These are phyloP conservation scores for Zygogramma bicolorata DNA, from an alignment of 2,888 invertebrate genomes.

Conservation along the genomic window DNA sequence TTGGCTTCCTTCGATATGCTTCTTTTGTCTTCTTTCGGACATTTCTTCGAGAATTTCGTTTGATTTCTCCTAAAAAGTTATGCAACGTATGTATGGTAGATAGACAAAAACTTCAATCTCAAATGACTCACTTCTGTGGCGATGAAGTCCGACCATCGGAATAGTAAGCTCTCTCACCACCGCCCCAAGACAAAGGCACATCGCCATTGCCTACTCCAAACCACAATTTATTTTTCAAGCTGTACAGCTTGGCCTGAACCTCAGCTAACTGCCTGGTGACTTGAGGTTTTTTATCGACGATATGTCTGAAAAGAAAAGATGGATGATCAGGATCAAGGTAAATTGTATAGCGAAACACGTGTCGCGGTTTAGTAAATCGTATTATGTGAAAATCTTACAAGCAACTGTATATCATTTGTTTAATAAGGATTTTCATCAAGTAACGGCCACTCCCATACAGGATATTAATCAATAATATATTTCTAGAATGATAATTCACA, in stretches of 20 bases:
- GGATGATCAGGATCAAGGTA: too few species aligned
- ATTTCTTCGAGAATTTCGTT: conserved; percentile 47
- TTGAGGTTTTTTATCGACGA: conserved; percentile 60
- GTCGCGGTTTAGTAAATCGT: too few species aligned
- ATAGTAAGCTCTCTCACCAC: conserved; percentile 38
- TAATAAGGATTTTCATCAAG: too few species aligned
- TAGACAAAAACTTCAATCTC: too few species aligned
- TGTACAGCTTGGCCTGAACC: conserved; percentile 76
- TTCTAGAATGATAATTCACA: too few species aligned
- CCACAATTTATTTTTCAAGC: conserved; percentile 82
- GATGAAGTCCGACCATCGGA: conserved; percentile 34
- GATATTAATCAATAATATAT: too few species aligned
- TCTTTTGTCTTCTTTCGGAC: conserved; percentile 47
- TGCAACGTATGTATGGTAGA: too few species aligned
- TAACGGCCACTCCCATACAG: too few species aligned
- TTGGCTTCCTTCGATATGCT: conserved; percentile 48
- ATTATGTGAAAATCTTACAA: too few species aligned
- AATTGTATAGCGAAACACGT: too few species aligned
- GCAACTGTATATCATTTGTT: too few species aligned
- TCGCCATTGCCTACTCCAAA: conserved; percentile 70
- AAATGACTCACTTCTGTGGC: conserved; percentile 48
- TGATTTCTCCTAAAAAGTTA: conserved; percentile 38
- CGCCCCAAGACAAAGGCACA: conserved; percentile 76
- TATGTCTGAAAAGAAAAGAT: conserved; percentile 44
- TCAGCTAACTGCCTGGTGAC: conserved; percentile 69